Evolutionary conservation across 2,113 vertebrate species (phyloP).

Genomic region (Eptesicus fuscus): DNA sequence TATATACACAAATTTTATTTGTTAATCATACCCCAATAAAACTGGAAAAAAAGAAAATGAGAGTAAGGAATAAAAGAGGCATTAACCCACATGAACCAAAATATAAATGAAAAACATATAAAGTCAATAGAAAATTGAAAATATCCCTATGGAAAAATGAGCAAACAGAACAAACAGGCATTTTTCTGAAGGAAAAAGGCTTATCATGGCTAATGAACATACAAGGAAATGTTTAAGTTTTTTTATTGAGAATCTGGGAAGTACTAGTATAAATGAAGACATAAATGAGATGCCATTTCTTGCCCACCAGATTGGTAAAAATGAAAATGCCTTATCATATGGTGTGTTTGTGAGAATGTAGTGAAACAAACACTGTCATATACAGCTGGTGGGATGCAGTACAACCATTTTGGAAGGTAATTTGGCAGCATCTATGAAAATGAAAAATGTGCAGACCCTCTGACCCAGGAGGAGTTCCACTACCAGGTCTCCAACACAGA

Average conservation of each 20-base stretch:
- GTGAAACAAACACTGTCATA: neutral
- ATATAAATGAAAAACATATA: neutral
- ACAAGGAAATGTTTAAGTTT: neutral
- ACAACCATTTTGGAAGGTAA: neutral
- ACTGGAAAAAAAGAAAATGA: neutral
- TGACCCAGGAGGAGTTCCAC: neutral
- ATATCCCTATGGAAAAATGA: neutral
- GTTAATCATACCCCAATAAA: neutral
- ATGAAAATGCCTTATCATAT: conserved; percentile 20
- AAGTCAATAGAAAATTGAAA: neutral
- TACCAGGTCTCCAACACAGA: neutral
- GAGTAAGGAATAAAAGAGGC: neutral
- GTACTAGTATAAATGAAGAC: neutral
- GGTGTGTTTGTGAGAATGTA: neutral
- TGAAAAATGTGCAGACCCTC: neutral
- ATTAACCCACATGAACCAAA: neutral
- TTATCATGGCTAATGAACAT: neutral
- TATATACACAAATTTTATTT: neutral
- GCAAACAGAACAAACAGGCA: neutral
- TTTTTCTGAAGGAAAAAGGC: neutral
- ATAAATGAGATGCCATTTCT: neutral
- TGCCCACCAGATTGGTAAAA: neutral
- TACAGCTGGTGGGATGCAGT: neutral
- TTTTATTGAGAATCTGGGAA: neutral
- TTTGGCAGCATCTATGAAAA: conserved; percentile 16